These are phyloP conservation scores for Hydrozoanthus tunicans DNA, from an alignment of 64 coral and sea anemone species.

Conservation along the genomic window DNA sequence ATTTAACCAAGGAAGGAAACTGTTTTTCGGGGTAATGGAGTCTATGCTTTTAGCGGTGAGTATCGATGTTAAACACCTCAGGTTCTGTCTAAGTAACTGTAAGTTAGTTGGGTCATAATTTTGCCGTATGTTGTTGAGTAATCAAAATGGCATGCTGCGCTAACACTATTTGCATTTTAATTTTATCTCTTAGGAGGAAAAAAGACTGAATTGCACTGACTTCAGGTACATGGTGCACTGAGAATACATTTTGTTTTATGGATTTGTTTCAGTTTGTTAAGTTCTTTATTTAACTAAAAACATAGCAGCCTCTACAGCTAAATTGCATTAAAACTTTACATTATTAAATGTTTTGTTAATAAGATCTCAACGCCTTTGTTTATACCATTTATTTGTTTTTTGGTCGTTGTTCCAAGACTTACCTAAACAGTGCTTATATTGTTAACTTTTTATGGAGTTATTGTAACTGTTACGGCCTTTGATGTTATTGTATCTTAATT, in stretches of 20 bases:
- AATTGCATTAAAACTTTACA: background rate
- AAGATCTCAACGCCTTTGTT: too few relatives aligned
- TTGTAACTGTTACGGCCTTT: background rate
- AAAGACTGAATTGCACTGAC: constrained; percentile 37
- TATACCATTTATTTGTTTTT: too few relatives aligned
- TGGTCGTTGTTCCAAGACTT: too few relatives aligned
- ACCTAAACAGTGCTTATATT: too few relatives aligned
- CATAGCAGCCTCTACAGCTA: background rate
- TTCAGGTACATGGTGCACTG: constrained; percentile 5
- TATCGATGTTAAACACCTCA: background rate
- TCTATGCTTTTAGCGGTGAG: constrained; percentile 48
- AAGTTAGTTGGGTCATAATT: too few relatives aligned
- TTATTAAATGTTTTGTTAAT: too few relatives aligned
- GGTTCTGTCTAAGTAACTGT: too few relatives aligned
- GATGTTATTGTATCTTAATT: background rate
- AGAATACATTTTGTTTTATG: too few relatives aligned
- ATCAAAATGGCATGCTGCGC: background rate
- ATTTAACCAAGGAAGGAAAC: constrained; percentile 16
- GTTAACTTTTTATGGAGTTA: too few relatives aligned
- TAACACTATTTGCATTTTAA: background rate
- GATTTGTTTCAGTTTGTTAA: too few relatives aligned
- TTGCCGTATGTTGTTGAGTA: background rate
- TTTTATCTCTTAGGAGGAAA: constrained; percentile 44
- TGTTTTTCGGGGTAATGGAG: constrained; percentile 41
- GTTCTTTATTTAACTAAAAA: too few relatives aligned